Base-by-base conservation (phyloP, 2,113 vertebrate genomes). In the Ctenodactylus gundi region DNA sequence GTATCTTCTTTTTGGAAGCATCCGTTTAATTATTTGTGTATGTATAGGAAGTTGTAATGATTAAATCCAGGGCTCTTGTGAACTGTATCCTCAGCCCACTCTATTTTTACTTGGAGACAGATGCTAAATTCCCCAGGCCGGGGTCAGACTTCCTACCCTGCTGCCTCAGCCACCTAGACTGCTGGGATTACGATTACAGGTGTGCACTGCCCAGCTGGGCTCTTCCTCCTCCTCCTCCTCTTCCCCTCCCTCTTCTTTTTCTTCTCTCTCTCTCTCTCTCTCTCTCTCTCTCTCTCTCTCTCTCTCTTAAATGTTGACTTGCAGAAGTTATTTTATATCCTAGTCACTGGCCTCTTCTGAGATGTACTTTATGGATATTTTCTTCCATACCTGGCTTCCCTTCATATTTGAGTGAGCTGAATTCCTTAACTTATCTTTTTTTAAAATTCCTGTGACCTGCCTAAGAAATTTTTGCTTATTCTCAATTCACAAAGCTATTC, bases 401-500 rank as follows among this genome's bases (percentile, higher is more conserved):
- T 87, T 34, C 25, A 64, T 44, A 76, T 81, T 88, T 85, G 55
- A 10, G 77, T 49, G 34, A 72, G 17, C 7, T 39, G 12, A 90
- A 85, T 60, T 90, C 21, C 60, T 92, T 85, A 81, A 81, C 62
- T 91, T 82, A 64, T 83, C 78, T 62, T 55, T 36, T 81, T 80
- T 72, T 36, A 41, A 53, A 29, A 25, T 86, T 82, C 82, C 11
- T 85, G 60, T 65, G 60, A 77, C 23, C 6, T 51, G 18, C 41
- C 29, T 65, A 89, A 88, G 51, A 88, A 88, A 82, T 13, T 36
- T 76, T 21, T 64, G 65, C 34, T 29, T 46, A 41, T 15, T 76
- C 12, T 6, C n/a, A 81, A 80, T 90, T 65, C n/a, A 81, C 34
- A 85, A 90, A 39, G 11, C 25, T 62, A 34, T 60, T 46, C 29